Evolutionary conservation across 2,113 vertebrate species (phyloP).

Genomic region (Sphaerodactylus townsendi): DNA sequence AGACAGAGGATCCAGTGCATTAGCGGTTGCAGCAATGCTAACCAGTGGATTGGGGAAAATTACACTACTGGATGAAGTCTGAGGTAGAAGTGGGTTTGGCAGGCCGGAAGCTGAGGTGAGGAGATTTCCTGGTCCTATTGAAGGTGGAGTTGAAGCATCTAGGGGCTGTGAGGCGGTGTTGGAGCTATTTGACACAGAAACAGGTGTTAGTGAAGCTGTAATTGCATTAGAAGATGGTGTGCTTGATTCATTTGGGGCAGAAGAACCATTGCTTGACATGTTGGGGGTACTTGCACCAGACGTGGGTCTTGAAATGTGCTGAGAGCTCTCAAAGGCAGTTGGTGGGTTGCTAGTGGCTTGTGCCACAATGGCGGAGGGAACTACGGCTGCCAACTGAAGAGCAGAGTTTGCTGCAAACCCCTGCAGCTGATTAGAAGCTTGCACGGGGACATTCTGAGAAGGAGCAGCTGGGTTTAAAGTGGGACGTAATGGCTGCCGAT

Average conservation of each 20-base stretch:
- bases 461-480: conserved; percentile 75
- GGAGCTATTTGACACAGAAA: conserved; percentile 73
- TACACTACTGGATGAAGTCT: conserved; percentile 92
- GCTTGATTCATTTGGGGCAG: conserved; percentile 71
- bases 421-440: conserved; percentile 83
- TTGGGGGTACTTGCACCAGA: conserved; percentile 80
- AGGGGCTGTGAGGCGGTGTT: conserved; percentile 77
- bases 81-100: conserved; percentile 93
- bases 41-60: conserved; percentile 98
- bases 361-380: conserved; percentile 72
- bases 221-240: conserved; percentile 71
- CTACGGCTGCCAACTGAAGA: conserved; percentile 85
- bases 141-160: conserved; percentile 83
- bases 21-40: conserved; percentile 97
- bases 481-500: conserved; percentile 82
- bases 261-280: conserved; percentile 70
- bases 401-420: conserved; percentile 83
- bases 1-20: conserved; percentile 94
- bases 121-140: conserved; percentile 83
- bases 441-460: conserved; percentile 72
- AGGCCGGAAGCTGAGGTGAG: conserved; percentile 86
- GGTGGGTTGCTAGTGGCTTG: conserved; percentile 74
- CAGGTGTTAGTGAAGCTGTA: conserved; percentile 76
- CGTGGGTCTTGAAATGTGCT: conserved; percentile 80
- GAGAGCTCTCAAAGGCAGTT: conserved; percentile 78